Evolutionary conservation across 2,797 vertebrate genomes (phyloP).

Genomic region (Lepus townsendii): DNA sequence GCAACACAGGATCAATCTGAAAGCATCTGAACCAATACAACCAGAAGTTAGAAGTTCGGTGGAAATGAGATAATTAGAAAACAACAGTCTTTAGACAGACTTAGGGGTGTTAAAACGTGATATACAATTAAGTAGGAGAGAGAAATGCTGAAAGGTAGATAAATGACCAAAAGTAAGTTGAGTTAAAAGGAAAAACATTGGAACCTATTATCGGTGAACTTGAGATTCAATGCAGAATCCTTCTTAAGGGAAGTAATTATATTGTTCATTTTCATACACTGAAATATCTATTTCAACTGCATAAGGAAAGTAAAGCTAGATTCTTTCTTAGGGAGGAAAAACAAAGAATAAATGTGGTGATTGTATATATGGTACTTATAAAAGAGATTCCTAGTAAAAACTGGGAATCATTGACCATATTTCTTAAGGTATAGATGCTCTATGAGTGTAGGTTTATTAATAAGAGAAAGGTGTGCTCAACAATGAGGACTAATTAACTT

Average conservation of each 20-base stretch:
- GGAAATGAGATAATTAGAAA: slow-evolving; percentile 69
- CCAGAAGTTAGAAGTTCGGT: slow-evolving; percentile 39
- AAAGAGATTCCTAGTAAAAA: background rate
- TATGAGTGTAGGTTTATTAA: slow-evolving; percentile 3
- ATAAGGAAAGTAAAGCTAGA: background rate
- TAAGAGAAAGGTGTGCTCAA: slow-evolving; percentile 43
- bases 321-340: background rate
- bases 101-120: slow-evolving; percentile 37
- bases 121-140: slow-evolving; percentile 53
- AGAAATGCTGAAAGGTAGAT: slow-evolving; percentile 31
- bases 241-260: background rate
- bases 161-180: slow-evolving; percentile 45
- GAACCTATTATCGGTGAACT: background rate
- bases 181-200: slow-evolving; percentile 38
- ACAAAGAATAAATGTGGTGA: background rate
- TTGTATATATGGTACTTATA: background rate
- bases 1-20: slow-evolving; percentile 36
- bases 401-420: background rate
- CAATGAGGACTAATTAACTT: slow-evolving; percentile 23
- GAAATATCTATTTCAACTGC: background rate
- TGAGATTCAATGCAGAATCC: slow-evolving; percentile 13
- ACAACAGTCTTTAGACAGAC: slow-evolving; percentile 39
- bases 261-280: background rate
- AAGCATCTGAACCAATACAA: slow-evolving; percentile 43
- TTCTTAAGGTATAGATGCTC: background rate